Evolutionary conservation across 2,888 invertebrate species (phyloP).

Genomic region (Ceriagrion tenellum): DNA sequence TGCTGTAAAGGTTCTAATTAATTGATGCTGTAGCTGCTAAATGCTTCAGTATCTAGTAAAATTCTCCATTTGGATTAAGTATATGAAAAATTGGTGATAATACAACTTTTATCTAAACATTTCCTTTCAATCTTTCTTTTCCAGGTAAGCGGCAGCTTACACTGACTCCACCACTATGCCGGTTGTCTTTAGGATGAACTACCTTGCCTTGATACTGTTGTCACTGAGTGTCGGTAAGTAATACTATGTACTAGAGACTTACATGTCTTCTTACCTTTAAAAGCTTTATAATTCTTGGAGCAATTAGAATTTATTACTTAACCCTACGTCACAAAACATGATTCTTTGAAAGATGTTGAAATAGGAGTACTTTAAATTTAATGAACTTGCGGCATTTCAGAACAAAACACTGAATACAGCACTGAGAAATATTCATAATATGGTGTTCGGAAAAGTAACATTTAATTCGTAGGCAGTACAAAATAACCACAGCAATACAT

Average conservation of each 20-base stretch:
- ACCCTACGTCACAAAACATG: no score
- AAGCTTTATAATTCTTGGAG: neutral
- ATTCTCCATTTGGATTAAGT: no score
- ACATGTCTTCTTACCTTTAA: neutral
- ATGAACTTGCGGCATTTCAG: neutral
- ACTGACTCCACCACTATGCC: slow-evolving; percentile 17
- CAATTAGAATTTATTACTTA: no score
- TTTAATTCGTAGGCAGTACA: no score
- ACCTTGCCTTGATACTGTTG: neutral
- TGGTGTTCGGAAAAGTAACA: no score
- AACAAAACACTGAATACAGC: neutral
- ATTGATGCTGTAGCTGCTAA: no score
- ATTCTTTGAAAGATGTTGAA: no score
- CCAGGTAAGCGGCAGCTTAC: slow-evolving; percentile 14
- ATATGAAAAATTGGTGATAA: no score
- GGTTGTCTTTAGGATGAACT: neutral
- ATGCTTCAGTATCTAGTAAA: no score
- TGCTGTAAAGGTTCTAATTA: no score
- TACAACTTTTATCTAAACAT: no score
- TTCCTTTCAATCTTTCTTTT: neutral
- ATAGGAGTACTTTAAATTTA: neutral
- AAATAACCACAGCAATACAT: no score
- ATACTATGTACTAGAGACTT: neutral
- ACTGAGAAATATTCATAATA: neutral
- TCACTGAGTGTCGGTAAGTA: slow-evolving; percentile 42